Base-by-base conservation (phyloP, 2,797 vertebrate species). In the Allobates femoralis region DNA sequence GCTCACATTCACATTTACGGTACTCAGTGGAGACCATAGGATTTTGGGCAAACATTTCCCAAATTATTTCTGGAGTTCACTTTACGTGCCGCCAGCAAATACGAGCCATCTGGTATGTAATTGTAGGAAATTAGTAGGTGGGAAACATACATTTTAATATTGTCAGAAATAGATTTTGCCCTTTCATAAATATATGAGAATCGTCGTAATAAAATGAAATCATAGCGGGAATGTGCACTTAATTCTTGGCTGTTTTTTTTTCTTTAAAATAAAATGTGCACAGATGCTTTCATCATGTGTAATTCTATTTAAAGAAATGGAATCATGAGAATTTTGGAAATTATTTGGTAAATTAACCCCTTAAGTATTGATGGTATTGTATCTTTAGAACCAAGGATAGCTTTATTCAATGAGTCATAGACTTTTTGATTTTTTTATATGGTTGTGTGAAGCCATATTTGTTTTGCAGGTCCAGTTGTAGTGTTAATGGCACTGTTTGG, bases 101-200 rank as follows among this genome's bases (percentile, higher is more conserved):
- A n/a, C 21, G 37, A 89, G 89, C 87, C 89, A 90, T 83, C 90
- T 92, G 89, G 84, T 76, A 0, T 16, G 84, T 77, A 88, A 1
- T 88, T 58, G 51, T 67, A 84, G 90, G 69, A 90, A 88, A 91
- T 89, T 55, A 82, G 87, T 88, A 80, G 85, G 83, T 90, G 90
- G 89, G 85, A 85, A 89, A 86, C 66, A 10, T 0, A 0, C 80
- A 53, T 89, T 88, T 87, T 50, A 81, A 88, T 85, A 85, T 79
- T 79, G 85, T 78, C 86, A 89, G 83, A 32, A 60, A 82, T 87
- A 79, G 78, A 80, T 84, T 91, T 86, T 89, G 67, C 77, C 92
- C 62, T 55, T 67, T 14, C 62, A 78, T 64, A 78, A 66, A 60
- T 75, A 51, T 8, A 60, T 82, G 66, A 82, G 21, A 82, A 71